These are phyloP conservation scores for Ctenomys sociabilis DNA, from an alignment of 2,113 vertebrate species.

Conservation along the genomic window DNA sequence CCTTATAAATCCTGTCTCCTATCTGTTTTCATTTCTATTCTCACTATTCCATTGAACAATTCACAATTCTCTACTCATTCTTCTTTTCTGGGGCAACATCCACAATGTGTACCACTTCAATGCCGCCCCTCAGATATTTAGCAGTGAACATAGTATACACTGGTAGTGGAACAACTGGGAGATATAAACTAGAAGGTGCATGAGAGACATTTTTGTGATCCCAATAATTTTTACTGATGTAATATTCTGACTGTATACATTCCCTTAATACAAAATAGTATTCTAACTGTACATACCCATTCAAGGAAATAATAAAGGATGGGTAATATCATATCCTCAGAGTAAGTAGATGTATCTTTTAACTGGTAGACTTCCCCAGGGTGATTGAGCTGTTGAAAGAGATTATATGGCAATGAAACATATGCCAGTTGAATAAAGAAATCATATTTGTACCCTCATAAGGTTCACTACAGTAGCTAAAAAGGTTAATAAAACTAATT, in stretches of 20 bases:
- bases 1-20: background rate
- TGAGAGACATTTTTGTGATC: background rate
- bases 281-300: background rate
- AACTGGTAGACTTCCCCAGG: background rate
- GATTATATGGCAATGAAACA: background rate
- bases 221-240: background rate
- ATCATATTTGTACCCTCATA: background rate
- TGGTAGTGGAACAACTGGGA: background rate
- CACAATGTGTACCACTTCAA: background rate
- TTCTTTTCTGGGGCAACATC: background rate
- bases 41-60: background rate
- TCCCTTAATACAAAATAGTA: background rate
- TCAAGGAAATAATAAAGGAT: background rate
- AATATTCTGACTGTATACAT: background rate
- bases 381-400: background rate
- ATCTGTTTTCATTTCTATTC: background rate
- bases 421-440: background rate
- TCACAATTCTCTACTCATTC: background rate
- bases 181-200: background rate
- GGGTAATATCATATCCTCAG: background rate
- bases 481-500: conserved; percentile 2
- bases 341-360: background rate
- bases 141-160: background rate
- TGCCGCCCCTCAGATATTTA: background rate
- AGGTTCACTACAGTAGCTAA: background rate